Percentiles rank a stretch among this genome's conserved stretches.
These are phyloP conservation scores for Notechis scutatus DNA, from an alignment of 2,113 vertebrate genomes.

Conservation along the genomic window DNA sequence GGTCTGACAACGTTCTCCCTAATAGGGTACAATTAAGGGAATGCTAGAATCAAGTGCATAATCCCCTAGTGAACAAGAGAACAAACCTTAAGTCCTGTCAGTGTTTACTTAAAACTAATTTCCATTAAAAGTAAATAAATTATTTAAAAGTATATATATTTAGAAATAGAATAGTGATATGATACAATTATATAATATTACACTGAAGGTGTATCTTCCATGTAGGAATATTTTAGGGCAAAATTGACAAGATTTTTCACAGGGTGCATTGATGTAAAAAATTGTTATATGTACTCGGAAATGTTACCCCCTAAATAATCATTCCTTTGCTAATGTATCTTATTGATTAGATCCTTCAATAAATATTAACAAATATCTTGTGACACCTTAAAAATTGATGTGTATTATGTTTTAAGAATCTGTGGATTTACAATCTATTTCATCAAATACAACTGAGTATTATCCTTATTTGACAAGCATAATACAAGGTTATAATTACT, in stretches of 20 bases:
- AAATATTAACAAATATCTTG: neutral
- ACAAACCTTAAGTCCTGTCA: neutral
- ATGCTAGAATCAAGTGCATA: slow-evolving; percentile 30
- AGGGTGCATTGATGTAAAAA: neutral
- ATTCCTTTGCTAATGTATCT: neutral
- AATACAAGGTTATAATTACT: neutral
- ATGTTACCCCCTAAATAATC: neutral
- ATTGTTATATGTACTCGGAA: neutral
- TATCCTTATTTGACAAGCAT: neutral
- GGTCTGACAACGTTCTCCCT: slow-evolving; percentile 47
- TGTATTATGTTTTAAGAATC: neutral
- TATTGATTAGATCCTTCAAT: neutral
- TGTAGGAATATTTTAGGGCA: neutral
- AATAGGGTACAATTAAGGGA: slow-evolving; percentile 44
- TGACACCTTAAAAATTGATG: neutral
- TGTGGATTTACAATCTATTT: neutral
- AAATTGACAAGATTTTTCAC: neutral
- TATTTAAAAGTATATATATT: neutral
- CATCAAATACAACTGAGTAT: neutral
- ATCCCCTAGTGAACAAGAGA: slow-evolving; percentile 20
- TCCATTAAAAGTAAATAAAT: neutral
- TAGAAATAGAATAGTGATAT: neutral
- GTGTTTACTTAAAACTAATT: slow-evolving; percentile 18
- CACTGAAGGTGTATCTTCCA: neutral
- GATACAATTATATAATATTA: neutral